Evolutionary conservation across 2,888 invertebrate species (phyloP).

Genomic region (Hyles lineata): DNA sequence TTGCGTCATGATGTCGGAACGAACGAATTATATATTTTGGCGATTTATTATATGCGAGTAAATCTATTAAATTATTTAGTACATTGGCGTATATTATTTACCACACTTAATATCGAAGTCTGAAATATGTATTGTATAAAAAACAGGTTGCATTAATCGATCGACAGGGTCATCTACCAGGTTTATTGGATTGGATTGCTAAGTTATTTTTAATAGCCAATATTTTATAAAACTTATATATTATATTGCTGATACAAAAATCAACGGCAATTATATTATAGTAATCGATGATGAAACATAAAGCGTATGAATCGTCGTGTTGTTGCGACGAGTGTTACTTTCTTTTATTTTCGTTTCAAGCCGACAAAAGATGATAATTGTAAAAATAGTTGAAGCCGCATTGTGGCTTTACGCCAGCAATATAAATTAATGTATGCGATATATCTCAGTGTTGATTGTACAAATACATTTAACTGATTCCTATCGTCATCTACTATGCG

Average conservation of each 20-base stretch:
- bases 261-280: background rate
- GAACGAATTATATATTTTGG: background rate
- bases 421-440: constrained; percentile 31
- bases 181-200: no score
- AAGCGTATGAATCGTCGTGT: background rate
- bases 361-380: constrained; percentile 33
- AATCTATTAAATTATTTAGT: no score
- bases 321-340: background rate
- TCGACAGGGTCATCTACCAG: no score
- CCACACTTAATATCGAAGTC: no score
- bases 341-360: constrained; percentile 25
- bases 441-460: background rate
- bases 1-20: background rate
- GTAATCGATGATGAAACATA: background rate
- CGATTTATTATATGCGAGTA: no score
- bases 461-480: background rate
- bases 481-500: background rate
- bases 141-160: no score
- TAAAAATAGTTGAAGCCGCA: constrained; percentile 40
- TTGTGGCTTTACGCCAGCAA: constrained; percentile 53
- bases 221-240: background rate
- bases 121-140: no score
- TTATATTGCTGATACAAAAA: background rate
- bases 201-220: no score
- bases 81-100: no score